Base-by-base conservation (phyloP, 1,140 invertebrate genomes). In the Cotesia typhae region DNA sequence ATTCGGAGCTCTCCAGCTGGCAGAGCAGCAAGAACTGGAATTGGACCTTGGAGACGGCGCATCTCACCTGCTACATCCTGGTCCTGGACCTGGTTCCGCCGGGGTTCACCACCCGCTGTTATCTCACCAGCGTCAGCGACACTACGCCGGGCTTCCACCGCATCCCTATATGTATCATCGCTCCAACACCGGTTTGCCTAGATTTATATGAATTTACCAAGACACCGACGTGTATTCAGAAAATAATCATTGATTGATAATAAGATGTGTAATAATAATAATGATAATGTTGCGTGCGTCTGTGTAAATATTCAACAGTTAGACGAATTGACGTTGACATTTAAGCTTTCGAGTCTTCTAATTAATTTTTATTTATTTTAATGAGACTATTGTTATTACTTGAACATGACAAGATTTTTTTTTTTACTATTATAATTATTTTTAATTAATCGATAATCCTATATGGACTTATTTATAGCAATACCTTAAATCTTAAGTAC, bases 31-130 rank as follows among this genome's bases (percentile, higher is more conserved):
- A 74, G 90, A 91, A 78, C 83, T 91, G 72, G 88, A 90, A 74
- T 85, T 94, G 74, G 94, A 95, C 86, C 88, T 95, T 72, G 93
- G 93, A 2, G 93, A 95, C 81, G 92, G 92, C 0, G 89, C 91
- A 1, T 90, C 90, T 51, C 92, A 92, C 68, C 77, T 85, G 12
- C 61, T 86, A 12, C 85, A 86, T 67, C 84, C 85, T 36, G 78
- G 80, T 1, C 80, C 82, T 4, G 78, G 80, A 1, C 80, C 82
- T 4, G 77, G 80, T 3, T 81, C 83, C 20, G 76, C 78, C 3
- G 76, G 79, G 2, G 73, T 79, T 6, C 82, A 87, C 73, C 84
- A 82, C 52, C 80, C 81, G 4, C 78, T 82, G 67, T 80, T 81
- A 52, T 78, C 81, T 9, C 84, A 83, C 72, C 84, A 82, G 67